Evolutionary conservation across 2,888 invertebrate species (phyloP), one percentile per base, ranked within the genome.

Genomic region (Iphiclides podalirius): DNA sequence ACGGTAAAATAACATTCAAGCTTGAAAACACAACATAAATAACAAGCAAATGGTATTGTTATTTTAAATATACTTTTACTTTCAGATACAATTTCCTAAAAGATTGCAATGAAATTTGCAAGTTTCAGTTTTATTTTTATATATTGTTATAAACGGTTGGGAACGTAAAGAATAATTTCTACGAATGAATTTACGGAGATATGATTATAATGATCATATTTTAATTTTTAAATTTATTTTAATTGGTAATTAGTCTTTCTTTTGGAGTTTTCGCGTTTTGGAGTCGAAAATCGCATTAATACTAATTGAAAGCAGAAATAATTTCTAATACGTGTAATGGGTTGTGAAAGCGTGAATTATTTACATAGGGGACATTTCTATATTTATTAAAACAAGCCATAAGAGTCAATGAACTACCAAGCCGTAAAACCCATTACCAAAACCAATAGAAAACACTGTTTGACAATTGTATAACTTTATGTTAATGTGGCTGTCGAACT

Each of bases 371-470:
- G 14, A 36, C 17, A 39, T 39, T 39, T 39, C 39, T 2, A 35
- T 44, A 44, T 50, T 40, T 40, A 50, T 39, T 50, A 50, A 44
- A 45, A 50, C 40, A 36, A 39, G 28, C 33, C 49, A 39, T 44
- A 35, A 36, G 38, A 26, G 35, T 20, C 44, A 16, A 43, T 49
- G 43, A 38, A 44, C 38, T 26, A 39, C 33, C 47, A 6, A 11
- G 37, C 23, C 17, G 49, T 26, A 38, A 49, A 13, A 36, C 26
- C 44, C 44, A 50, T 50, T 50, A 50, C 39, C 39, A 50, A 35
- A 44, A 40, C 15, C 44, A 50, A 50, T 50, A 50, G 50, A 50
- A 50, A 50, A 44, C 35, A 38, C 1, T 50, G 44, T 50, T 50
- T 20, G 34, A 44, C 17, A 45, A 44, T 50, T 50, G 50, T 45